These are phyloP conservation scores for Rattus norvegicus DNA, from an alignment of 2,113 vertebrate genomes.

Conservation along the genomic window DNA sequence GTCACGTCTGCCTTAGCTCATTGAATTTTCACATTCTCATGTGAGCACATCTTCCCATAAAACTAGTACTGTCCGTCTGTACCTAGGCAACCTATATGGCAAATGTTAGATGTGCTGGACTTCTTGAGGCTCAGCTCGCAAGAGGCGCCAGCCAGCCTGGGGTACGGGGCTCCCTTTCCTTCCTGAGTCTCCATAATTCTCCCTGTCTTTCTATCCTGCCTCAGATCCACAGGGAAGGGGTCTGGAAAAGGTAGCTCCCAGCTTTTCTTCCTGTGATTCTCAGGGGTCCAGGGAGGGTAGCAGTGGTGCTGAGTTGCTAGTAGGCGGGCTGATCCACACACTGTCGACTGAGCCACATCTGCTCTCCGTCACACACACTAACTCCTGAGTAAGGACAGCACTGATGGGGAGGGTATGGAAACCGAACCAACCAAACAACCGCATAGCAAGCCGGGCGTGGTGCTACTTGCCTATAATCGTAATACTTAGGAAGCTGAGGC, in stretches of 20 bases:
- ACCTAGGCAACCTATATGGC: not conserved
- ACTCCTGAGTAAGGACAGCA: not conserved
- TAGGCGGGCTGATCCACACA: not conserved
- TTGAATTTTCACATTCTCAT: not conserved
- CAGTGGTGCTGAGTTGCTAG: not conserved
- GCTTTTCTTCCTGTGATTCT: not conserved
- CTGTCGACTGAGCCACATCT: not conserved
- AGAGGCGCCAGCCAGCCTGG: not conserved
- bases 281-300: not conserved
- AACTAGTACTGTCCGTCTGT: not conserved
- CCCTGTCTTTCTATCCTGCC: not conserved
- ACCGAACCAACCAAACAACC: not conserved
- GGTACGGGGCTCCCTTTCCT: not conserved
- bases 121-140: not conserved
- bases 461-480: not conserved
- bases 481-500: not conserved
- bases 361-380: too few relatives aligned
- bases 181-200: not conserved
- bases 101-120: not conserved
- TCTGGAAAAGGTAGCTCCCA: not conserved
- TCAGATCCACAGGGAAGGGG: not conserved
- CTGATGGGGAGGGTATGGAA: not conserved
- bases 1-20: not conserved
- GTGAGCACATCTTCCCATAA: not conserved
- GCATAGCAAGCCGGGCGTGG: not conserved